phyloP scores from a whole-genome alignment of 1,140 invertebrate genomes.

The Macrostomum lignano region DNA sequence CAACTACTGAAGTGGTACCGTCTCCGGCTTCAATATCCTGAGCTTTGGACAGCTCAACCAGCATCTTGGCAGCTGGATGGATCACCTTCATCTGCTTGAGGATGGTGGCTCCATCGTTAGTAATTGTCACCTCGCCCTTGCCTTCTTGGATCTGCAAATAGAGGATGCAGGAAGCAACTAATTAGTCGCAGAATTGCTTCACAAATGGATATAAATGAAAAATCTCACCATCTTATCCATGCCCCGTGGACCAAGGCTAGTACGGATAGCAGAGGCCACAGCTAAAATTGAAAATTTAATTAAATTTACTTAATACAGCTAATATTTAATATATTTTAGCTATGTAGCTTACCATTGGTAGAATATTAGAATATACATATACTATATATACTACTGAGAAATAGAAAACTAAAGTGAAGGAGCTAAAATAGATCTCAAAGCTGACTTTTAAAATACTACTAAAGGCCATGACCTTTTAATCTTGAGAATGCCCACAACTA shows the following conservation, averaged over 20 bases:
- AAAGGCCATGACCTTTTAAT: too few relatives aligned
- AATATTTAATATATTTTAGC: too few relatives aligned
- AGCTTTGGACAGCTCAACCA: constrained; percentile 85
- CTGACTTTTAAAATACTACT: too few relatives aligned
- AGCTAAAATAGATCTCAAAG: too few relatives aligned
- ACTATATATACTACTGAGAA: too few relatives aligned
- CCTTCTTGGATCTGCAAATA: constrained; percentile 53
- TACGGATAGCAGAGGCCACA: constrained; percentile 88
- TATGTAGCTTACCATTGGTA: too few relatives aligned
- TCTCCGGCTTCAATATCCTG: constrained; percentile 97
- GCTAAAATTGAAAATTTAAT: constrained; percentile 33
- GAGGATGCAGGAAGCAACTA: constrained; percentile 11
- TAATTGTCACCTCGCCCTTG: constrained; percentile 94
- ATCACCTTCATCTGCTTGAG: constrained; percentile 93
- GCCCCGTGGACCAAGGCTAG: constrained; percentile 79
- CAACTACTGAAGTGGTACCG: constrained; percentile 86
- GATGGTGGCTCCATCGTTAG: constrained; percentile 98
- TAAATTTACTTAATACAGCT: too few relatives aligned
- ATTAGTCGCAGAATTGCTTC: too few relatives aligned
- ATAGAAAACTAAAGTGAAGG: too few relatives aligned
- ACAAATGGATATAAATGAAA: constrained; percentile 1
- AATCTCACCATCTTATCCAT: constrained; percentile 96
- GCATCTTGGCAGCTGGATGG: constrained; percentile 96
- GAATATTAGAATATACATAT: too few relatives aligned
- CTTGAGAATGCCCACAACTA: too few relatives aligned